Percentiles rank a stretch among this genome's conserved stretches.
Conservation (phyloP, 2,113 vertebrate species). For the Ploceus nigricollis region DNA sequence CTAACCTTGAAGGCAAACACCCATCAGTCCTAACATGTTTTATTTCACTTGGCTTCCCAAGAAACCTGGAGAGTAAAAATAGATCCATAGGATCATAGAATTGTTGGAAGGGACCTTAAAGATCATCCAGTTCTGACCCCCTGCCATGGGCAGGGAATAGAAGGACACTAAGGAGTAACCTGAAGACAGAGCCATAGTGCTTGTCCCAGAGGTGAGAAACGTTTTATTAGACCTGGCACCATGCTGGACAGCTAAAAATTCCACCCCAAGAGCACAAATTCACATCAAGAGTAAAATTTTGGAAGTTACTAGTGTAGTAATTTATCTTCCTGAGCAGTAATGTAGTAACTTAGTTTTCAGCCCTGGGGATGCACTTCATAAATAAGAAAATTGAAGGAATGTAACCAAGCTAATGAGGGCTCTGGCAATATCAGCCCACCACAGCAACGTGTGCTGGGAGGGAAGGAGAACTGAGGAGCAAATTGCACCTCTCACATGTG, state of each 20-base stretch:
- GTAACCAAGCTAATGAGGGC: not conserved
- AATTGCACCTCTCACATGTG: not conserved
- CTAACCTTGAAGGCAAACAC: not conserved
- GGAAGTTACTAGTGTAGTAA: not conserved
- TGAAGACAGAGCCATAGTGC: not conserved
- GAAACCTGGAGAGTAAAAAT: not conserved
- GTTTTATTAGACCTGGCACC: not conserved
- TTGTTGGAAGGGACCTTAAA: not conserved
- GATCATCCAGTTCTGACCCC: not conserved
- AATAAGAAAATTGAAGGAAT: not conserved
- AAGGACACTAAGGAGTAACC: not conserved
- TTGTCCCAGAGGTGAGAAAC: not conserved
- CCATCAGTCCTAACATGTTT: not conserved
- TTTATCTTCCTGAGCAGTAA: not conserved
- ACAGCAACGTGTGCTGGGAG: not conserved
- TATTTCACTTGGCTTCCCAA: not conserved
- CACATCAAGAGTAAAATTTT: not conserved
- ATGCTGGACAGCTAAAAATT: not conserved
- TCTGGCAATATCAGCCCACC: not conserved
- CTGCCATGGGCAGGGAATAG: not conserved
- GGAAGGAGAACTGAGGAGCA: not conserved
- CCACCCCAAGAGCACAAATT: not conserved
- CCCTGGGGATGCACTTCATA: not conserved
- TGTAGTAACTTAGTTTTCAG: not conserved
- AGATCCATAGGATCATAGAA: not conserved